Percentiles rank a stretch among this genome's conserved stretches.
phyloP scores from a whole-genome alignment of 2,888 invertebrate genomes.

The Caenorhabditis sp. region DNA sequence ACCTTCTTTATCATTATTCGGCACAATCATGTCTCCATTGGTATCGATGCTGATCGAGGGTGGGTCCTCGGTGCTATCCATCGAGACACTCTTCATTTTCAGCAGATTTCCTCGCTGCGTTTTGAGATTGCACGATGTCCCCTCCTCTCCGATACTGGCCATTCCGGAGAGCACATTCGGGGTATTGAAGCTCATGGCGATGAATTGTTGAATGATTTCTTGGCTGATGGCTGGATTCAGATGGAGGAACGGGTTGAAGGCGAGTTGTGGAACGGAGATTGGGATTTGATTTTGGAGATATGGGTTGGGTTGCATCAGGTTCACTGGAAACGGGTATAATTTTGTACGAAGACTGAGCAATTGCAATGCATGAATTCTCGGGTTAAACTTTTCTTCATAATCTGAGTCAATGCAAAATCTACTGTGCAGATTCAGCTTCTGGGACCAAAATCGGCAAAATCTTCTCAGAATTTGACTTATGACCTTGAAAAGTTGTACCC shows the following conservation, averaged over 20 bases:
- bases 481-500: too few species aligned
- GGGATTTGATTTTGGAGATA: slow-evolving; percentile 48
- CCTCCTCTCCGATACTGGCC: slow-evolving; percentile 45
- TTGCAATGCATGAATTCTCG: too few species aligned
- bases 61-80: slow-evolving; percentile 51
- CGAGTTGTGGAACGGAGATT: slow-evolving; percentile 21
- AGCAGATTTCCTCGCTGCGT: slow-evolving; percentile 45
- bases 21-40: slow-evolving; percentile 79
- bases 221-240: slow-evolving; percentile 55
- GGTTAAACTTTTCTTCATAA: too few species aligned
- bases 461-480: too few species aligned
- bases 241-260: slow-evolving; percentile 66
- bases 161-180: slow-evolving; percentile 36
- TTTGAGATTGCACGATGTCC: slow-evolving; percentile 41
- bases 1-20: slow-evolving; percentile 82
- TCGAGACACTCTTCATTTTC: slow-evolving; percentile 55
- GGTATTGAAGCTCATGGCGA: slow-evolving; percentile 57
- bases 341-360: too few species aligned
- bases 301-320: slow-evolving; percentile 42
- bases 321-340: slow-evolving; percentile 57
- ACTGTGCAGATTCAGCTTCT: too few species aligned
- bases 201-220: slow-evolving; percentile 64
- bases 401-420: too few species aligned
- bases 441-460: too few species aligned
- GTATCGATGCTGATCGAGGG: slow-evolving; percentile 66